phyloP scores from a whole-genome alignment of 2,888 invertebrate genomes.

The Morpho deidamia region DNA sequence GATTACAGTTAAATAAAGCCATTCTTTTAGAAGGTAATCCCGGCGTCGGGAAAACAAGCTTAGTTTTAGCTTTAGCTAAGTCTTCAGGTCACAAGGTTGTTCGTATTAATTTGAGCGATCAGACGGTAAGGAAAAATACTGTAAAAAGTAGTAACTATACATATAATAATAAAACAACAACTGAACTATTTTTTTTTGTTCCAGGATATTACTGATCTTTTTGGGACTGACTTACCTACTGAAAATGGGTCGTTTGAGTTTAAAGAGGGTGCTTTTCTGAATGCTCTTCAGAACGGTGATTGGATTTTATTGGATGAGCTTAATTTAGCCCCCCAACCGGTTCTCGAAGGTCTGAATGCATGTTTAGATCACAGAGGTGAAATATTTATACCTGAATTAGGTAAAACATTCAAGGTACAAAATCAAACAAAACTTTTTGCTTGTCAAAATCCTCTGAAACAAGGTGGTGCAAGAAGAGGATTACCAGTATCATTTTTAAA shows the following conservation, averaged over 20 bases:
- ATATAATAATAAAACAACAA: conserved; percentile 3
- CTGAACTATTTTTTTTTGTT: not conserved
- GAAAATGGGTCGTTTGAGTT: conserved; percentile 97
- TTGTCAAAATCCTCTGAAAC: conserved; percentile 97
- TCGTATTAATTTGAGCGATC: conserved; percentile 98
- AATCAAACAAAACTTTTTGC: conserved; percentile 93
- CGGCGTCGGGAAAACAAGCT: conserved; percentile 98
- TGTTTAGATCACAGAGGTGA: conserved; percentile 98
- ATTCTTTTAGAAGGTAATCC: conserved; percentile 98
- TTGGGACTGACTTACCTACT: conserved; percentile 97
- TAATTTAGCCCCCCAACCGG: conserved; percentile 98
- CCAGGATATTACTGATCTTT: conserved; percentile 96
- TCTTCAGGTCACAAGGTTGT: conserved; percentile 90
- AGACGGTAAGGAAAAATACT: conserved; percentile 84
- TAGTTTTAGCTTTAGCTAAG: conserved; percentile 93
- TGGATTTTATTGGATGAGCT: conserved; percentile 99
- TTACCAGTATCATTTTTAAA: conserved; percentile 98
- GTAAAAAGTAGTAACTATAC: not conserved
- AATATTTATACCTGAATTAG: conserved; percentile 96
- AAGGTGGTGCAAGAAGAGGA: conserved; percentile 97
- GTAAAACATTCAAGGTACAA: conserved; percentile 88
- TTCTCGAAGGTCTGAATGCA: conserved; percentile 98
- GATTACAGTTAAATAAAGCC: conserved; percentile 93
- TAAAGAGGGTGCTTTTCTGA: conserved; percentile 96
- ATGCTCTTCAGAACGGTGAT: conserved; percentile 93